These are phyloP conservation scores for Physocephala rufipes DNA, from an alignment of 2,888 invertebrate species.

Conservation along the genomic window DNA sequence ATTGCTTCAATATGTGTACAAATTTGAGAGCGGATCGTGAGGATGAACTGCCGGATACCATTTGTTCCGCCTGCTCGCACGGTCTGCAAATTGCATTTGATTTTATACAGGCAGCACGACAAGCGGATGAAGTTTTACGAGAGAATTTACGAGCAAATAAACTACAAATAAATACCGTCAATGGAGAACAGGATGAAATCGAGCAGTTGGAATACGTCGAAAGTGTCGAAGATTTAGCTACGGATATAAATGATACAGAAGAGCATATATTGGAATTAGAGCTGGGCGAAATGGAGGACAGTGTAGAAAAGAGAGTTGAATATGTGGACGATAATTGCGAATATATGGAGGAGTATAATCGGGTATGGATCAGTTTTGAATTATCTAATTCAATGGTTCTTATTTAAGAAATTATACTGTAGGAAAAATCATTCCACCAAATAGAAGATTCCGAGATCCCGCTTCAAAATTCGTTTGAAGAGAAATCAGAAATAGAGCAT, in stretches of 20 bases:
- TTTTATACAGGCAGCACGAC: conserved; percentile 38
- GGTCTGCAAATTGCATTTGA: conserved; percentile 36
- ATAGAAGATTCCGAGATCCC: background rate
- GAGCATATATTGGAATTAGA: conserved; percentile 22
- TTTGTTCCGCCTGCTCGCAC: conserved; percentile 37
- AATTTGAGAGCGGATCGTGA: conserved; percentile 39
- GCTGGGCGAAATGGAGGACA: conserved; percentile 24
- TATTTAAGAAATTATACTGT: background rate
- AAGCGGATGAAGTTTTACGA: conserved; percentile 38
- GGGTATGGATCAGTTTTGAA: conserved; percentile 5
- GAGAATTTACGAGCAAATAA: background rate
- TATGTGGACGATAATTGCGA: conserved; percentile 6
- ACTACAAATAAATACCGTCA: background rate
- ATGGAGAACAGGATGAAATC: conserved; percentile 2
- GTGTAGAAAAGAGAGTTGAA: background rate
- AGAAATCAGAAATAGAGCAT: conserved; percentile 10
- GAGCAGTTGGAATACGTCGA: conserved; percentile 26
- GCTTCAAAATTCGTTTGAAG: conserved; percentile 1
- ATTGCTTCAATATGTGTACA: conserved; percentile 46
- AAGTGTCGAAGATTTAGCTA: background rate
- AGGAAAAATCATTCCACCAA: conserved; percentile 19
- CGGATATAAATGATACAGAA: background rate
- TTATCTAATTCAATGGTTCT: background rate
- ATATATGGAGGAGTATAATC: background rate
- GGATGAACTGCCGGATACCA: conserved; percentile 41